Evolutionary conservation across 2,888 invertebrate genomes (phyloP), one percentile per base, ranked within the genome.

Genomic region (Drosophila birchii): DNA sequence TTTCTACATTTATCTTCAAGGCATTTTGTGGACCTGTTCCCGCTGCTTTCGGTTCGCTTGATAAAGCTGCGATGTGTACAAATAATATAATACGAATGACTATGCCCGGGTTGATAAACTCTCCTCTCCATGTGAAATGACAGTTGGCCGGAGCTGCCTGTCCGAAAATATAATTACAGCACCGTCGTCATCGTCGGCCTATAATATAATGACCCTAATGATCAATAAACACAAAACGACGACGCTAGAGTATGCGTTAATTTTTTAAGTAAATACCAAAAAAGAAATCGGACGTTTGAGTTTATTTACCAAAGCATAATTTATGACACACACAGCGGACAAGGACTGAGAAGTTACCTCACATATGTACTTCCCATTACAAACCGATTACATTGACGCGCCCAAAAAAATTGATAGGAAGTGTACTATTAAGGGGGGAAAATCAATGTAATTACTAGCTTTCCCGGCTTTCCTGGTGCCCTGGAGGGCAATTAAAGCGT

Each of bases 371-470:
- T 4, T 0, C 38, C 73, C 60, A 74, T 82, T 80, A 78, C 76
- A 47, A 67, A 69, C 62, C 85, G 75, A 87, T 85, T 84, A 84
- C 72, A 87, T 18, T 59, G 77, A 75, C 79, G 79, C 74, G 72
- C 75, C 82, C 68, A 59, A 80, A 76, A 49, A 72, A 80, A 80
- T 79, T 80, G 80, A 84, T 84, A 75, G 78, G 80, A 79, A 64
- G 45, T 47, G 49, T 47, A 67, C 66, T 72, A 68, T 56, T 64
- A 67, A 56, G 63, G 54, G 63, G 38, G 32, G 72, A 86, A 86
- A 86, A 86, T 86, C 86, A 86, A 86, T 86, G 84, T 88, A 86
- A 86, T 86, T 88, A 86, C 75, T 67, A 53, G 53, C 38, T 56
- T 26, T 69, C 69, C 64, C 53, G 63, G 18, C 41, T 29, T 47